These are phyloP conservation scores for Cottus gobio DNA, from an alignment of 2,113 vertebrate species.

Conservation along the genomic window DNA sequence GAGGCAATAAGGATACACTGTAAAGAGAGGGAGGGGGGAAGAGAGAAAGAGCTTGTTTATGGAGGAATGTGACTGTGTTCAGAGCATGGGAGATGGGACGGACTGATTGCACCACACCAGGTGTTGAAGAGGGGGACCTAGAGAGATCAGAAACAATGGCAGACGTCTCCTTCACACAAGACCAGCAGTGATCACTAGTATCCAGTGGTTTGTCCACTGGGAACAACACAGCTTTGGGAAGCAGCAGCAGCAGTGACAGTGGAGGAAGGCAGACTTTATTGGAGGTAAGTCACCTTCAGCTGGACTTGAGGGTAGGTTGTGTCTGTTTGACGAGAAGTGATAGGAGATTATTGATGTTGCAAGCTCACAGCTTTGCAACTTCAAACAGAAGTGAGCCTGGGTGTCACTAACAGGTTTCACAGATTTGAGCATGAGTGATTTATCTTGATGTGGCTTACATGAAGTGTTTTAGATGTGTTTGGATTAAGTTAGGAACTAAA, in stretches of 20 bases:
- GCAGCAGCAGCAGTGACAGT: conserved; percentile 42
- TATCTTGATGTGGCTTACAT: neutral
- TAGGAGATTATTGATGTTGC: conserved; percentile 34
- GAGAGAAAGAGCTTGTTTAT: conserved; percentile 64
- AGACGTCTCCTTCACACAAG: conserved; percentile 34
- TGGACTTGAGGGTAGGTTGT: conserved; percentile 22
- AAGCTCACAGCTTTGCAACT: conserved; percentile 17
- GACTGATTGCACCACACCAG: conserved; percentile 54
- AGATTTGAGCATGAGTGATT: conserved; percentile 10
- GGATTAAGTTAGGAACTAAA: neutral
- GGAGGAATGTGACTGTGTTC: conserved; percentile 70
- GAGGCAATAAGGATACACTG: conserved; percentile 64
- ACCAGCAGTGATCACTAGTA: conserved; percentile 7
- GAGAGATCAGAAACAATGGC: conserved; percentile 37
- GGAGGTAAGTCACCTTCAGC: conserved; percentile 69
- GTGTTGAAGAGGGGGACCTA: conserved; percentile 36
- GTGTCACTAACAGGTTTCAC: neutral
- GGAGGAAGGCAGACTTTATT: conserved; percentile 44
- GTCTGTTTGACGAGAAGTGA: conserved; percentile 51
- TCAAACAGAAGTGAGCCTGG: neutral
- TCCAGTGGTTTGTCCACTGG: conserved; percentile 44
- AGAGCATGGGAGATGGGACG: conserved; percentile 64
- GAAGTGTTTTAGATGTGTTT: neutral
- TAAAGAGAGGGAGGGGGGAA: conserved; percentile 48
- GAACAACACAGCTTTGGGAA: conserved; percentile 42